Evolutionary conservation across 2,888 invertebrate genomes (phyloP), one percentile per base, ranked within the genome.

Genomic region (Eledona agricola): DNA sequence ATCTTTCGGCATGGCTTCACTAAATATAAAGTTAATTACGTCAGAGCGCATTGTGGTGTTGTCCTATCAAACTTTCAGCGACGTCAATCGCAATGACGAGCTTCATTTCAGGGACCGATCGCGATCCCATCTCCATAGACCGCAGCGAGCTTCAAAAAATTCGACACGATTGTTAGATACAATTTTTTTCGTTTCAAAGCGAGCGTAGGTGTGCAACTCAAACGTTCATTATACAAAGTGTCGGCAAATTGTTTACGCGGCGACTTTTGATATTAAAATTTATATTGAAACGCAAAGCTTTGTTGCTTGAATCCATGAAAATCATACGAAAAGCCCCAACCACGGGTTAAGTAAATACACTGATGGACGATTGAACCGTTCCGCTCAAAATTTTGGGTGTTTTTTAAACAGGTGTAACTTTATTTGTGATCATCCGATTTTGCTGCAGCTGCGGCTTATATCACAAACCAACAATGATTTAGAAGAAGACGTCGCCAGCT

Each of bases 21-120:
- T 53, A 57, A 53, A 52, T 54, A 54, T 47, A 51, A 49, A 58
- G 46, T 51, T 57, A 59, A 59, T 56, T 51, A 54, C 54, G 60
- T 56, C 51, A 51, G 43, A 55, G 38, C 29, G 43, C 35, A 50
- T 52, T 55, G 51, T 53, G 26, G 15, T 11, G 20, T 20, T 16
- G 47, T 35, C 38, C 35, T 54, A 45, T 56, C 46, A 51, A 47
- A 55, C 51, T 45, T 54, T 51, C 26, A 12, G 13, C 28, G 26
- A 43, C 43, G 46, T 46, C 46, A 46, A 34, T 25, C 11, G 20
- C 35, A 26, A 34, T 25, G 47, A 29, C 37, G 22, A 15, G 37
- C 15, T 38, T 47, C 37, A 47, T 37, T 45, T 15, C 20, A 25
- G 9, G 12, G 12, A 42, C 28, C 13, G 19, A 28, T 42, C n/a